Percentiles rank a stretch among this genome's conserved stretches.
Conservation (phyloP, 2,888 invertebrate species). For the Drosophila eohydei region DNA sequence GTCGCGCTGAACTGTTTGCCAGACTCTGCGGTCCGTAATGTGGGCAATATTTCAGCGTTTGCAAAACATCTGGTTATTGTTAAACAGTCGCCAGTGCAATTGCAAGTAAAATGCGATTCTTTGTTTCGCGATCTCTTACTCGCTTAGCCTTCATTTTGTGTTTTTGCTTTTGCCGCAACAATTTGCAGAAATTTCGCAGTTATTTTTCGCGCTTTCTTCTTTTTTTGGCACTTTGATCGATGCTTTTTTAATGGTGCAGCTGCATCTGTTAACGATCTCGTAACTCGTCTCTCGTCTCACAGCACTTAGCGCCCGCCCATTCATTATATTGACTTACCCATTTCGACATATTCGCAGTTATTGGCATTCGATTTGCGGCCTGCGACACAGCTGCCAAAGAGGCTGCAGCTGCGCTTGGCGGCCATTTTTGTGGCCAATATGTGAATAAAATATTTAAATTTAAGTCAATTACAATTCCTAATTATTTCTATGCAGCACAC, state of each 20-base stretch:
- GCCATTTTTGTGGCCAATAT: constrained; percentile 45
- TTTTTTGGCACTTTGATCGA: constrained; percentile 62
- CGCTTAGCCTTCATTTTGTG: neutral
- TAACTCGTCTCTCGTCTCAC: constrained; percentile 1
- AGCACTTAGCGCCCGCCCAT: neutral
- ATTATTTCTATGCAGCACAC: constrained; percentile 34
- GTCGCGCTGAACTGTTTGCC: constrained; percentile 21
- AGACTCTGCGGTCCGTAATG: constrained; percentile 24
- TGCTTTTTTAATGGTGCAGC: constrained; percentile 71
- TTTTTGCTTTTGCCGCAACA: constrained; percentile 32
- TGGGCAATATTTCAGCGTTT: constrained; percentile 48
- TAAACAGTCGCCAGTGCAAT: constrained; percentile 60
- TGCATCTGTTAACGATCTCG: constrained; percentile 50
- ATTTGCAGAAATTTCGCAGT: constrained; percentile 57
- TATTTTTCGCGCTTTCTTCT: constrained; percentile 8
- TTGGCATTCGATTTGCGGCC: constrained; percentile 28
- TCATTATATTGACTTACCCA: constrained; percentile 62
- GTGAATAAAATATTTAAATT: neutral
- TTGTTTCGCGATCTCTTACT: constrained; percentile 57
- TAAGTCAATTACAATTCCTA: constrained; percentile 21
- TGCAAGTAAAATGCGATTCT: constrained; percentile 72
- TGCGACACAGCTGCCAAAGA: constrained; percentile 61
- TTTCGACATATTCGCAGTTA: constrained; percentile 67
- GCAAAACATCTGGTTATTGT: constrained; percentile 83
- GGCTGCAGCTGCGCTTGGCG: constrained; percentile 46